Evolutionary conservation across 2,113 vertebrate species (phyloP).

Genomic region (Daboia siamensis): DNA sequence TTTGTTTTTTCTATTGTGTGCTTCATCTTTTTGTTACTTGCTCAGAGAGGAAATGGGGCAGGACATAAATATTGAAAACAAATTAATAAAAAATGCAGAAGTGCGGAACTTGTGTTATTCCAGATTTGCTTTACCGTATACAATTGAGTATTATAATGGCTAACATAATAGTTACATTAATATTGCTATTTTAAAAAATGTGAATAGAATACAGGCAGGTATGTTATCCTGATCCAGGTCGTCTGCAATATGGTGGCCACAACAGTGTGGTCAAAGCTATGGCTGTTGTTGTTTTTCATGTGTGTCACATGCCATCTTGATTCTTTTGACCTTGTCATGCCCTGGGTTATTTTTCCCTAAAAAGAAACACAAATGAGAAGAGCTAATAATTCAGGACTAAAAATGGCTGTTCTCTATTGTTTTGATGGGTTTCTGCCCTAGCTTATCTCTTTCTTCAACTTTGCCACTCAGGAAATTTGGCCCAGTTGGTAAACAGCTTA

Average conservation of each 20-base stretch:
- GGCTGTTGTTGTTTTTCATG: background rate
- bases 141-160: background rate
- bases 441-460: constrained; percentile 73
- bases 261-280: background rate
- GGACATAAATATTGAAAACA: background rate
- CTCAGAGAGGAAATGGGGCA: background rate
- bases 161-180: background rate
- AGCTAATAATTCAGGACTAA: constrained; percentile 77
- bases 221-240: background rate
- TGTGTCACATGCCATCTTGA: background rate
- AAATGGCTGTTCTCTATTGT: constrained; percentile 77
- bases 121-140: background rate
- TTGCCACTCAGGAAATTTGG: constrained; percentile 73
- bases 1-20: background rate
- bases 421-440: constrained; percentile 67
- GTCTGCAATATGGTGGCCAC: background rate
- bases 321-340: constrained; percentile 64
- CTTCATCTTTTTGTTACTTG: background rate
- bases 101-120: background rate
- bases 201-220: background rate
- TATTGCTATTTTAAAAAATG: background rate
- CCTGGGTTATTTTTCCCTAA: constrained; percentile 75
- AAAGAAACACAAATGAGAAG: constrained; percentile 73
- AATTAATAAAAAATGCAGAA: background rate
- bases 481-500: constrained; percentile 83